A percentile compares a stretch with the other conserved stretches of the same genome.
phyloP scores from a whole-genome alignment of 2,113 vertebrate species.

The Mellivora capensis region DNA sequence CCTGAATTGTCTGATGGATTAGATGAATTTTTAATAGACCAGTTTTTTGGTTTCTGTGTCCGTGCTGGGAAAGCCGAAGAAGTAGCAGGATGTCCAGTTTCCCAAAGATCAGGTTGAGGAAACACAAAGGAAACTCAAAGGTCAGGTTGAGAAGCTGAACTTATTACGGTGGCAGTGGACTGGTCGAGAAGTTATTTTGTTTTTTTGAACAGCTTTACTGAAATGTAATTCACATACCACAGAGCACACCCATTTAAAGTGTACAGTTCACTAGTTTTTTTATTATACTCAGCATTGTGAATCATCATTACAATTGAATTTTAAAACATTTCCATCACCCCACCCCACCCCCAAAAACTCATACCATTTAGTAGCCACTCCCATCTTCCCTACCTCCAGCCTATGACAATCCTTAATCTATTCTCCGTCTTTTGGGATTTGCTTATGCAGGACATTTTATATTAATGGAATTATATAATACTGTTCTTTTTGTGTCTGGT shows the following conservation, averaged over 20 bases:
- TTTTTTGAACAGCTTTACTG: not conserved
- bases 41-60: not conserved
- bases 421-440: not conserved
- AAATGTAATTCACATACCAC: not conserved
- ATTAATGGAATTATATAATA: not conserved
- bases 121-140: not conserved
- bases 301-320: not conserved
- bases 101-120: not conserved
- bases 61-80: not conserved
- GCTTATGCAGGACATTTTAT: not conserved
- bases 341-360: not conserved
- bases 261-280: not conserved
- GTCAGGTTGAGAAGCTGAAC: not conserved
- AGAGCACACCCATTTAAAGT: not conserved
- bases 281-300: not conserved
- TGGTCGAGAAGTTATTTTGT: not conserved
- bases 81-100: fast-evolving
- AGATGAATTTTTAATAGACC: not conserved
- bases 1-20: not conserved
- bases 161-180: not conserved
- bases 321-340: not conserved
- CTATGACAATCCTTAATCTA: not conserved
- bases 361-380: not conserved
- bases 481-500: not conserved
- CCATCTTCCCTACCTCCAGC: not conserved